Conservation (phyloP, 2,113 vertebrate genomes). For the Tricholaema leucomelas region DNA sequence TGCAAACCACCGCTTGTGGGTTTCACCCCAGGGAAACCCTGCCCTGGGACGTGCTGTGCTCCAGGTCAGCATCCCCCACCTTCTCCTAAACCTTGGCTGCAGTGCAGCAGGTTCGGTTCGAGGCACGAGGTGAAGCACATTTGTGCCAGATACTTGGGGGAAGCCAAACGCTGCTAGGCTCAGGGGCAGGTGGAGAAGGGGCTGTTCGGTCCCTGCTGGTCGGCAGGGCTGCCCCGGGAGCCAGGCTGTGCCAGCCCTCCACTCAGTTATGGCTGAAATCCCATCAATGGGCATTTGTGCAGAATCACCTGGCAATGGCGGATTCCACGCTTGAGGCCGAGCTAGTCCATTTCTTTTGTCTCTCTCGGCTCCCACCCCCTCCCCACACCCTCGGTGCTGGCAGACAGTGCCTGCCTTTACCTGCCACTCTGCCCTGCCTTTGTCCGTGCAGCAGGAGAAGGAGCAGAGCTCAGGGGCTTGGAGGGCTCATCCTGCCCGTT, state of each 20-base stretch:
- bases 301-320: neutral
- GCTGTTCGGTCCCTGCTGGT: neutral
- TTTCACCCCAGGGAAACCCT: neutral
- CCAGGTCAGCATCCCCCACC: neutral
- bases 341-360: slow-evolving; percentile 22
- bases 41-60: accelerated
- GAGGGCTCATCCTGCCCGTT: neutral
- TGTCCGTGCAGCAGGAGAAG: accelerated
- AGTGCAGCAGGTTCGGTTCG: neutral
- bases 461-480: neutral
- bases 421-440: neutral
- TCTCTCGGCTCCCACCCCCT: neutral
- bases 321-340: neutral
- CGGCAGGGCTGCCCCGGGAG: neutral
- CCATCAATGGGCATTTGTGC: slow-evolving; percentile 32
- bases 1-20: neutral
- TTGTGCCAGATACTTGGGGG: neutral
- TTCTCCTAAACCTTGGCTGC: neutral
- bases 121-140: neutral
- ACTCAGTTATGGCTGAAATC: slow-evolving; percentile 37
- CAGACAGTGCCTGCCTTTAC: neutral
- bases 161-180: neutral
- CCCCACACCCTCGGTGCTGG: neutral
- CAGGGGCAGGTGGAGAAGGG: neutral
- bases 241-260: accelerated